Conservation (phyloP, 2,797 vertebrate genomes). For the Squalus acanthias region DNA sequence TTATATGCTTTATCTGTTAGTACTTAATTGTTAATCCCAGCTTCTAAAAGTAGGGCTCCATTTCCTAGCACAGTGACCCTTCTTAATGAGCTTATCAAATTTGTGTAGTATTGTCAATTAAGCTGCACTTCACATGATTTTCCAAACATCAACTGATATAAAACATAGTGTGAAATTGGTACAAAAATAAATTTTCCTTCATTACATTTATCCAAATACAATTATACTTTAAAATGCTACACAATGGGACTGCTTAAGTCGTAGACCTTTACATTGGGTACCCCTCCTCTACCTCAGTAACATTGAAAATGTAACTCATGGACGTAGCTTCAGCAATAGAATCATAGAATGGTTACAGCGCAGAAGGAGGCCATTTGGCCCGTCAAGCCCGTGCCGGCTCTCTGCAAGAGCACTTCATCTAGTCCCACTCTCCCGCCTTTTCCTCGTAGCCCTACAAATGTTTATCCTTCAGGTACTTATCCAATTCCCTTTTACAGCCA, state of each 20-base stretch:
- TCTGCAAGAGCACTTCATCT: too few relatives aligned
- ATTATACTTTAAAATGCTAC: neutral
- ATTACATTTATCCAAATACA: neutral
- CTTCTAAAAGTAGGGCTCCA: neutral
- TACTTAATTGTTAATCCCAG: neutral
- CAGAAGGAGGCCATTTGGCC: too few relatives aligned
- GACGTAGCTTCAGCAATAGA: neutral
- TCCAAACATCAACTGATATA: neutral
- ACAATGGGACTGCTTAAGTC: neutral
- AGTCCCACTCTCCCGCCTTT: too few relatives aligned
- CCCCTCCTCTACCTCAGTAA: neutral
- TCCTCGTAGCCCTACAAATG: too few relatives aligned
- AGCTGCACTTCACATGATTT: neutral
- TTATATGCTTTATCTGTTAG: neutral
- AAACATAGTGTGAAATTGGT: neutral
- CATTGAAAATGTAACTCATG: neutral
- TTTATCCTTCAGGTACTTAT: too few relatives aligned
- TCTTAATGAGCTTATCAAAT: neutral
- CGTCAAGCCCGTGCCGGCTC: too few relatives aligned
- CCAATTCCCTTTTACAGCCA: too few relatives aligned
- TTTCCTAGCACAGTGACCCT: neutral
- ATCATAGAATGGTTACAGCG: too few relatives aligned
- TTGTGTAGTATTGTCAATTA: neutral
- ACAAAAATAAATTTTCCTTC: neutral
- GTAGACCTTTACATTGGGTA: neutral